A percentile compares a stretch with the other conserved stretches of the same genome.
Evolutionary conservation across 2,888 invertebrate genomes (phyloP).

Genomic region (Synanthedon formicaeformis): DNA sequence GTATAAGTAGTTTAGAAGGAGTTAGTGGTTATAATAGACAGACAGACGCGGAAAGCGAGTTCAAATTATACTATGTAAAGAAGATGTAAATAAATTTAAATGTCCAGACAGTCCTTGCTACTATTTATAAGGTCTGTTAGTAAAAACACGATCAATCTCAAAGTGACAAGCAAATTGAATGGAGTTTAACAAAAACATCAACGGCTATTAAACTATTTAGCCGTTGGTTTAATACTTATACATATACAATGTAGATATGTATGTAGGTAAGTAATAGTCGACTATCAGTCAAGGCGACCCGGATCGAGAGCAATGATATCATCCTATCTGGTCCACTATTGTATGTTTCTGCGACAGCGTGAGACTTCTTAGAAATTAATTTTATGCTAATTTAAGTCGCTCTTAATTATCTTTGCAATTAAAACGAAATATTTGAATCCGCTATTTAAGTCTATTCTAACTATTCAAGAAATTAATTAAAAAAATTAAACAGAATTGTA

Average conservation of each 20-base stretch:
- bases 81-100: too few species aligned
- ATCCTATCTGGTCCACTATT: slow-evolving; percentile 36
- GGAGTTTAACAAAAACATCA: not conserved
- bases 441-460: too few species aligned
- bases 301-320: slow-evolving; percentile 39
- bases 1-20: too few species aligned
- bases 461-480: too few species aligned
- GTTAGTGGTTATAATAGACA: too few species aligned
- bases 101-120: too few species aligned
- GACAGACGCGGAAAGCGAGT: too few species aligned
- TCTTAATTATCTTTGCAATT: not conserved
- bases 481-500: too few species aligned
- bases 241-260: not conserved
- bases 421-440: too few species aligned
- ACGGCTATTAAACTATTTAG: not conserved
- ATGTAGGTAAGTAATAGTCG: slow-evolving; percentile 13
- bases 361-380: slow-evolving; percentile 14
- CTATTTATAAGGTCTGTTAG: not conserved
- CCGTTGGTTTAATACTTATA: not conserved
- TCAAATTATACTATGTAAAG: too few species aligned
- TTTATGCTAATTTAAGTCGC: not conserved
- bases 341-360: slow-evolving; percentile 26
- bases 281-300: slow-evolving; percentile 19
- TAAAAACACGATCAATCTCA: not conserved
- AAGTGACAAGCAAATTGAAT: not conserved